phyloP scores from a whole-genome alignment of 2,888 invertebrate species.

The Eristalis arbustorum region DNA sequence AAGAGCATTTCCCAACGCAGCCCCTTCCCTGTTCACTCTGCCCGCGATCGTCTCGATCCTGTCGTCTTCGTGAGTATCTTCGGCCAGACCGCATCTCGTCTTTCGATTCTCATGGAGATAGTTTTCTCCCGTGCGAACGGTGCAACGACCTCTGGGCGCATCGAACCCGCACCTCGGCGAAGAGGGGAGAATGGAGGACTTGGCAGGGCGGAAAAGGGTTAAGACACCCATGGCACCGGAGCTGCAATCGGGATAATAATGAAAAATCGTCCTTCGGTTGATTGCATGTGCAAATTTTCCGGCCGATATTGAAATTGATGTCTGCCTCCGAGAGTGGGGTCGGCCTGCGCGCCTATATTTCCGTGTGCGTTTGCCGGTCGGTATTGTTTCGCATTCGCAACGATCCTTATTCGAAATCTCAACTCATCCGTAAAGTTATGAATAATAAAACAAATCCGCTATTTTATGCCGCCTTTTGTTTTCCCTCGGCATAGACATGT shows the following conservation, averaged over 20 bases:
- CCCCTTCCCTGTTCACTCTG: not conserved
- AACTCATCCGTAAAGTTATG: slow-evolving; percentile 74
- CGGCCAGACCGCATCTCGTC: slow-evolving; percentile 27
- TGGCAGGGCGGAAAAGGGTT: slow-evolving; percentile 53
- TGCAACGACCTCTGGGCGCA: slow-evolving; percentile 46
- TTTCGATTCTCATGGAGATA: slow-evolving; percentile 62
- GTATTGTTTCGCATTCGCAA: slow-evolving; percentile 60
- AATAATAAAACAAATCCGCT: slow-evolving; percentile 71
- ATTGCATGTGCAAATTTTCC: slow-evolving; percentile 72
- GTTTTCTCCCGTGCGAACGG: slow-evolving; percentile 41
- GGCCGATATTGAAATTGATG: slow-evolving; percentile 74
- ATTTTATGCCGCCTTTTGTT: slow-evolving; percentile 52
- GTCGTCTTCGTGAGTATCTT: slow-evolving; percentile 16
- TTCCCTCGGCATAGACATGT: slow-evolving; percentile 34
- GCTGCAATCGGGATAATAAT: slow-evolving; percentile 59
- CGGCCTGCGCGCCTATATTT: slow-evolving; percentile 7
- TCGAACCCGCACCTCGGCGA: not conserved
- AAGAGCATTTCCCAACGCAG: not conserved
- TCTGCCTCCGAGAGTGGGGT: slow-evolving; percentile 24
- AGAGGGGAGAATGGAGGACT: not conserved
- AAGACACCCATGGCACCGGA: slow-evolving; percentile 54
- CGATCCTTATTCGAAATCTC: slow-evolving; percentile 63
- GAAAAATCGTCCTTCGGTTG: slow-evolving; percentile 67
- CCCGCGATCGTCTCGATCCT: slow-evolving; percentile 17
- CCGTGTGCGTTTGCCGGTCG: not conserved